A percentile compares a stretch with the other conserved stretches of the same genome.
These are phyloP conservation scores for Tetanocera ferruginea DNA, from an alignment of 2,888 invertebrate species.

Conservation along the genomic window DNA sequence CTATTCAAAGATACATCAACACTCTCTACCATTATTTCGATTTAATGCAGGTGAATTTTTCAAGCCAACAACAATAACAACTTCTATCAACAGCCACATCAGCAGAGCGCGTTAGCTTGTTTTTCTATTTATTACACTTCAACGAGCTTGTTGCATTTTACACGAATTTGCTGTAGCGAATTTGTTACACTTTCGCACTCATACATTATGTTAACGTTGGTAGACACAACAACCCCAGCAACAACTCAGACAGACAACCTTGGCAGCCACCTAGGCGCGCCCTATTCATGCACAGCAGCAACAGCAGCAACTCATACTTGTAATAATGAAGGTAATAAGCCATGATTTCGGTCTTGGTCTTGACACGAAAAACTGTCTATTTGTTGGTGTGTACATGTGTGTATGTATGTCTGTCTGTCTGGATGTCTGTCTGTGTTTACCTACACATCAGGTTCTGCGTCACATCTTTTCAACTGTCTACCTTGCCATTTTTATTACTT, in stretches of 20 bases:
- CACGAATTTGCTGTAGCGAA: background rate
- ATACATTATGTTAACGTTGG: background rate
- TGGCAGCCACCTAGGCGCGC: background rate
- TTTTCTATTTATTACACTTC: background rate
- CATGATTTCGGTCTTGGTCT: conserved; percentile 7
- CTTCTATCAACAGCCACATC: background rate
- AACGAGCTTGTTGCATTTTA: conserved; percentile 10
- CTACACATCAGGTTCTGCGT: background rate
- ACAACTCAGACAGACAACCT: background rate
- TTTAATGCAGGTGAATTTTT: background rate
- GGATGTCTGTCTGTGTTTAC: background rate
- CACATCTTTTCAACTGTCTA: background rate
- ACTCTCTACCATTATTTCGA: background rate
- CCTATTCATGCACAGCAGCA: background rate
- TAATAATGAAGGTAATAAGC: conserved; percentile 13
- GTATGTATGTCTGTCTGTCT: background rate
- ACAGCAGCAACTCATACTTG: background rate
- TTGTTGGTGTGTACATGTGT: background rate
- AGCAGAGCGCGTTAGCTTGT: background rate
- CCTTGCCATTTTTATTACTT: background rate
- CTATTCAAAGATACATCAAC: background rate
- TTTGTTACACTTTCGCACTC: background rate
- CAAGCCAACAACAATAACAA: background rate
- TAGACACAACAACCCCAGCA: background rate
- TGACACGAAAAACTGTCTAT: background rate